phyloP scores from a whole-genome alignment of 2,113 vertebrate genomes.

The Tupaia tana region DNA sequence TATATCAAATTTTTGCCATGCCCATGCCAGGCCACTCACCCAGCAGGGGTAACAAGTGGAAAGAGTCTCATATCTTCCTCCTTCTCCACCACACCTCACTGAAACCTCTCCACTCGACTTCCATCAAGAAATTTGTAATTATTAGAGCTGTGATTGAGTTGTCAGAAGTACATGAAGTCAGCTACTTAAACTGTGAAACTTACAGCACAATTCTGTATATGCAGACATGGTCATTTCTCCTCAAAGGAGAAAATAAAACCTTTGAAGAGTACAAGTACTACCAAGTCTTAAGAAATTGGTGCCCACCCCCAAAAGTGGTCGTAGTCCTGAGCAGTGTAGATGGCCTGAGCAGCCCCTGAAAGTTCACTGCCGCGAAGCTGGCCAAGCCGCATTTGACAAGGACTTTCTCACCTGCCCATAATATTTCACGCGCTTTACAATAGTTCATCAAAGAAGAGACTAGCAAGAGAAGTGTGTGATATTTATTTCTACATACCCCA shows the following conservation, averaged over 20 bases:
- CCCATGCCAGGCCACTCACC: too few relatives aligned
- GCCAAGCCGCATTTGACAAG: not conserved
- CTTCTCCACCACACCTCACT: not conserved
- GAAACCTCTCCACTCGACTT: not conserved
- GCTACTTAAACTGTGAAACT: not conserved
- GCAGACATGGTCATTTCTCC: not conserved
- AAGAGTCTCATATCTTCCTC: not conserved
- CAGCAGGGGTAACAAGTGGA: not conserved
- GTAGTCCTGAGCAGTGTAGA: not conserved
- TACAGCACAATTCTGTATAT: not conserved
- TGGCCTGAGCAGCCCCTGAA: not conserved
- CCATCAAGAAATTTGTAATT: not conserved
- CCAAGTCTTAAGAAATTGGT: not conserved
- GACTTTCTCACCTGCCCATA: not conserved
- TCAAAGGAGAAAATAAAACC: not conserved
- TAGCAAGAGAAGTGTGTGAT: not conserved
- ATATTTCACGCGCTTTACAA: not conserved
- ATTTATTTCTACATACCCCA: not conserved
- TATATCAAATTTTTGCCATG: not conserved
- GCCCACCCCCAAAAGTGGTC: not conserved
- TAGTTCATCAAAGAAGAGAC: not conserved
- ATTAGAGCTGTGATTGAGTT: not conserved
- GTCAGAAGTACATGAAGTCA: not conserved
- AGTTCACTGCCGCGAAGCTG: not conserved
- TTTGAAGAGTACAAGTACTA: not conserved